Conservation (phyloP, 2,113 vertebrate species). For the Gavialis gangeticus region DNA sequence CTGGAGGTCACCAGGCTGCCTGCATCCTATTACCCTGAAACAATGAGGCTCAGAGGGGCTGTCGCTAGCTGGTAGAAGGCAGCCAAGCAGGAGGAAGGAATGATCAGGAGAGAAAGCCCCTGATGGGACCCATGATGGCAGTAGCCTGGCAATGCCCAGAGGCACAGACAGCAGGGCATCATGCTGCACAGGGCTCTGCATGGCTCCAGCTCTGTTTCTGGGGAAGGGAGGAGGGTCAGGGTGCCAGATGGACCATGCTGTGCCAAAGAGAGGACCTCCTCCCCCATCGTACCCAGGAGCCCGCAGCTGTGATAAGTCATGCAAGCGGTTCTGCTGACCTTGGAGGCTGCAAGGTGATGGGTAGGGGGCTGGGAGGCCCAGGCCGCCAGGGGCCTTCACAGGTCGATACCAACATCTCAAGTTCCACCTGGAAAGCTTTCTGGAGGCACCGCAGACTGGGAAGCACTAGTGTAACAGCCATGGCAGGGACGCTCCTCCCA, state of each 20-base stretch:
- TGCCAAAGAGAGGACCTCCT: no score
- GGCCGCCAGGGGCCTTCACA: not conserved
- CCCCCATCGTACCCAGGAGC: no score
- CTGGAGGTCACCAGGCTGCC: not conserved
- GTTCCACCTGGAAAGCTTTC: not conserved
- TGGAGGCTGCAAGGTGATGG: no score
- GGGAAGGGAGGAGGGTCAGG: no score
- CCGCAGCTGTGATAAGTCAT: no score
- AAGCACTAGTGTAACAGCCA: not conserved
- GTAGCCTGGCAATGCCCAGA: not conserved
- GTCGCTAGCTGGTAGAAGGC: not conserved
- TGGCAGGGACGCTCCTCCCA: not conserved
- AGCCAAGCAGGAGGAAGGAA: not conserved
- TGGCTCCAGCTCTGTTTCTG: no score
- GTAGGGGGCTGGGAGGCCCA: no score
- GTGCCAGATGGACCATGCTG: no score
- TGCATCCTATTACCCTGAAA: not conserved
- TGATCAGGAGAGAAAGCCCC: not conserved
- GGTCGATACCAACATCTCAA: not conserved
- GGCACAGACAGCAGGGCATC: not conserved
- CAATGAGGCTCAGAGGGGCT: not conserved
- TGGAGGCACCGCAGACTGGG: not conserved
- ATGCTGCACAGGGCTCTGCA: no score
- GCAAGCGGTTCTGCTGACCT: no score
- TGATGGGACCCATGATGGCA: not conserved